Conservation (phyloP, 2,113 vertebrate species). For the Myotis lucifugus region DNA sequence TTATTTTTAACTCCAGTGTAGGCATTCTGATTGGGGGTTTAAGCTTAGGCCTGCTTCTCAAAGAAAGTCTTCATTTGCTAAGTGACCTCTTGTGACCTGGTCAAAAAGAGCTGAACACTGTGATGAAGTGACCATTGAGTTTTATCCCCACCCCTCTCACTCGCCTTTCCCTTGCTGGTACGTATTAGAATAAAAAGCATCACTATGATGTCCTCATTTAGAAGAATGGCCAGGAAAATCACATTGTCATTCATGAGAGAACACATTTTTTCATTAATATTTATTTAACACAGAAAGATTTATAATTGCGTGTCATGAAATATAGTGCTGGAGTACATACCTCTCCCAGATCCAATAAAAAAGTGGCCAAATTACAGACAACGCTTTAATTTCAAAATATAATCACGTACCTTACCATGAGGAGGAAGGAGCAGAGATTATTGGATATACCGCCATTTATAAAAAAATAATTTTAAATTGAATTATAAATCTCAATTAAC, state of each 20-base stretch:
- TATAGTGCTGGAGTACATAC: neutral
- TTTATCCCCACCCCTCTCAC: neutral
- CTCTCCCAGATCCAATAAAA: neutral
- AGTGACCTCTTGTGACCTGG: neutral
- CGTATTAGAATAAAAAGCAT: neutral
- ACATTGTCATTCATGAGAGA: neutral
- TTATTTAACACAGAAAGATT: conserved; percentile 5
- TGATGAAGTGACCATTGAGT: neutral
- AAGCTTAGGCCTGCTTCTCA: neutral
- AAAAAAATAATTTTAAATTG: neutral
- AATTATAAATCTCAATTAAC: neutral
- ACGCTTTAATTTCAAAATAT: neutral
- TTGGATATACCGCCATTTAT: neutral
- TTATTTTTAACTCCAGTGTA: neutral
- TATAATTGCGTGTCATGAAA: neutral
- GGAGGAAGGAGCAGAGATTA: neutral
- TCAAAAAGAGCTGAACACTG: neutral
- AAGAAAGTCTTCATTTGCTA: neutral
- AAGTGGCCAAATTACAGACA: neutral
- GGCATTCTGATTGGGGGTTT: neutral
- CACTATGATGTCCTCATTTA: neutral
- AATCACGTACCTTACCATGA: neutral
- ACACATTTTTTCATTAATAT: neutral
- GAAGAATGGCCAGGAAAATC: neutral
- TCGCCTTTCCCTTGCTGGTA: neutral